Conservation (phyloP, 2,888 invertebrate species). For the Iselma pallidipennis region DNA sequence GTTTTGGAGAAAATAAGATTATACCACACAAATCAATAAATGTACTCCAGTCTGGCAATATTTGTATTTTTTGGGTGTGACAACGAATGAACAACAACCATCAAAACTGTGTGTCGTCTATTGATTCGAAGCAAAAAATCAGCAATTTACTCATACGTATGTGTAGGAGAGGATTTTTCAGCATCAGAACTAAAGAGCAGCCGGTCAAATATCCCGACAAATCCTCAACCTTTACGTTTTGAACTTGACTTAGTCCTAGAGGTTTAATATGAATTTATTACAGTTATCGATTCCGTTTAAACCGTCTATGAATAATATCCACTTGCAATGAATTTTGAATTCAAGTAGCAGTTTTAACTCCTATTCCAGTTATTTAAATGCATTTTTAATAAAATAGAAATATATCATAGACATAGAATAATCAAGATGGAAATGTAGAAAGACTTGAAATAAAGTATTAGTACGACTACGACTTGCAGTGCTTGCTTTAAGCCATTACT, state of each 20-base stretch:
- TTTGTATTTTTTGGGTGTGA: not conserved
- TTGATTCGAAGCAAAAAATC: no score
- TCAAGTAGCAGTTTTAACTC: no score
- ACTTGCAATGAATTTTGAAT: not conserved
- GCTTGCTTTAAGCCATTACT: not conserved
- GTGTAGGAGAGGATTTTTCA: no score
- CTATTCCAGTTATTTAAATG: no score
- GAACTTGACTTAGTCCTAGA: not conserved
- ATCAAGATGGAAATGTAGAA: no score
- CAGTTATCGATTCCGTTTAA: not conserved
- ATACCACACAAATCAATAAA: not conserved
- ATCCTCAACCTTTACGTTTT: not conserved
- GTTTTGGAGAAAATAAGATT: not conserved
- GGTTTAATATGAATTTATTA: constrained; percentile 9
- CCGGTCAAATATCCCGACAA: not conserved
- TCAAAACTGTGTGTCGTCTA: no score
- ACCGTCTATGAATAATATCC: not conserved
- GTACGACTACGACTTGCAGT: not conserved
- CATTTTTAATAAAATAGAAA: not conserved
- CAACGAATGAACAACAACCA: not conserved
- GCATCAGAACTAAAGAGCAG: not conserved
- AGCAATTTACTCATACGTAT: no score
- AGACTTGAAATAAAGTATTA: no score
- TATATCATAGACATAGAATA: no score
- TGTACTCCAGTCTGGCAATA: no score